Percentiles rank a stretch among this genome's conserved stretches.
Conservation (phyloP, 2,113 vertebrate species). For the Austrofundulus limnaeus region DNA sequence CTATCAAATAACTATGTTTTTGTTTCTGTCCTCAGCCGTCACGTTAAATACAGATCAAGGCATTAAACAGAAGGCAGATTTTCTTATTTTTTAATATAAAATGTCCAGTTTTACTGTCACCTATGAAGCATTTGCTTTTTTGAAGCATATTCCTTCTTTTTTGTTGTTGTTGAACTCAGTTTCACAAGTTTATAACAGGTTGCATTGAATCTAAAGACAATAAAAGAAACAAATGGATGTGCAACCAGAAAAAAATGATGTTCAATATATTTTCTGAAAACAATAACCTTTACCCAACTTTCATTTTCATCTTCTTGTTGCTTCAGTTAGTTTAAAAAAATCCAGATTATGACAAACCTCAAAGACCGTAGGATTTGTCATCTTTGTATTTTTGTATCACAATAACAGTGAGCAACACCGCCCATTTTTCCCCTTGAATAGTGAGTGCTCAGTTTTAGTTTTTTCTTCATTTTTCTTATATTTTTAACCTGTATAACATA, state of each 20-base stretch:
- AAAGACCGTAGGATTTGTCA: not conserved
- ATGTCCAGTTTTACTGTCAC: not conserved
- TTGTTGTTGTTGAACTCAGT: not conserved
- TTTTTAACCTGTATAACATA: slow-evolving; percentile 2
- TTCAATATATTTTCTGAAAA: not conserved
- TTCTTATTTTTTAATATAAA: slow-evolving; percentile 2
- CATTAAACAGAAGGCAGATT: too few relatives aligned
- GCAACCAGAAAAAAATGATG: not conserved
- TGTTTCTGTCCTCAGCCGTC: slow-evolving; percentile 10
- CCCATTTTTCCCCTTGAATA: not conserved
- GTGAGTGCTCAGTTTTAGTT: slow-evolving; percentile 1
- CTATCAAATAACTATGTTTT: not conserved
- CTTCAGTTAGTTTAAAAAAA: not conserved
- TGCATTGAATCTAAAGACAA: too few relatives aligned
- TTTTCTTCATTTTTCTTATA: slow-evolving; percentile 1
- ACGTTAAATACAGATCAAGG: too few relatives aligned
- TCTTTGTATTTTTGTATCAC: not conserved
- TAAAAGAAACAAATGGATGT: not conserved
- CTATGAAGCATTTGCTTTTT: not conserved
- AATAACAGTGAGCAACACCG: not conserved
- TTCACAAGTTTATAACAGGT: too few relatives aligned
- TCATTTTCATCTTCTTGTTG: not conserved
- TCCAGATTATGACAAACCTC: not conserved
- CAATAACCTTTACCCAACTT: not conserved
- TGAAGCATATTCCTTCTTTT: not conserved